Conservation (phyloP, 2,797 vertebrate genomes). For the Lindbergichthys nudifrons region DNA sequence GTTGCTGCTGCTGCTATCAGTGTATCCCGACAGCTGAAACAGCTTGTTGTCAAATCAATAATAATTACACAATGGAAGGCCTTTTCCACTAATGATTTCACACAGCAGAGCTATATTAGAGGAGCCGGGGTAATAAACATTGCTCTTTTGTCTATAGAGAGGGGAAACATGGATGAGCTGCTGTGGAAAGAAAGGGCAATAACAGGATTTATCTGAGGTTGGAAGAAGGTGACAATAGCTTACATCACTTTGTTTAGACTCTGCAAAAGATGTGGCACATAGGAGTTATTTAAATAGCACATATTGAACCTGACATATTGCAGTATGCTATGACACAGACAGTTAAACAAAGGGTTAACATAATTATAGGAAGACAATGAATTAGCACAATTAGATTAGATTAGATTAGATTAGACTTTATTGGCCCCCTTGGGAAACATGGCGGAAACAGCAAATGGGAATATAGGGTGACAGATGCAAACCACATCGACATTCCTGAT, state of each 20-base stretch:
- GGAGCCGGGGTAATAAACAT: conserved; percentile 59
- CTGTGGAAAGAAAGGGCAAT: conserved; percentile 27
- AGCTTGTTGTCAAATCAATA: conserved; percentile 82
- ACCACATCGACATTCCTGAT: conserved; percentile 7
- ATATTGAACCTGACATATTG: not conserved
- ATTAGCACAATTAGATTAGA: conserved; percentile 29
- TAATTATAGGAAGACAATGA: conserved; percentile 23
- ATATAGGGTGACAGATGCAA: not conserved
- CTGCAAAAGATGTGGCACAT: conserved; percentile 5
- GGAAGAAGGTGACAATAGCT: not conserved
- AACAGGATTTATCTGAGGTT: conserved; percentile 5
- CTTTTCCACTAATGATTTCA: conserved; percentile 71
- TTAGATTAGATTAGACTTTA: conserved; percentile 31
- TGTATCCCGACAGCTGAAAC: conserved; percentile 56
- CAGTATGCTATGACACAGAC: not conserved
- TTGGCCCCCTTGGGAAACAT: conserved; percentile 2
- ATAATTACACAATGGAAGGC: conserved; percentile 78
- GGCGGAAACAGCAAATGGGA: conserved; percentile 3
- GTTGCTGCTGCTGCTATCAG: conserved; percentile 54
- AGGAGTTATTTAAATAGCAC: not conserved
- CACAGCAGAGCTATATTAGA: conserved; percentile 67
- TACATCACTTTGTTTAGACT: conserved; percentile 9
- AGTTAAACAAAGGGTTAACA: conserved; percentile 13
- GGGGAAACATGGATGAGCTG: conserved; percentile 5
- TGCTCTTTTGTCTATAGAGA: conserved; percentile 59